Base-by-base conservation (phyloP, 2,888 invertebrate genomes). In the Zygaena filipendulae region DNA sequence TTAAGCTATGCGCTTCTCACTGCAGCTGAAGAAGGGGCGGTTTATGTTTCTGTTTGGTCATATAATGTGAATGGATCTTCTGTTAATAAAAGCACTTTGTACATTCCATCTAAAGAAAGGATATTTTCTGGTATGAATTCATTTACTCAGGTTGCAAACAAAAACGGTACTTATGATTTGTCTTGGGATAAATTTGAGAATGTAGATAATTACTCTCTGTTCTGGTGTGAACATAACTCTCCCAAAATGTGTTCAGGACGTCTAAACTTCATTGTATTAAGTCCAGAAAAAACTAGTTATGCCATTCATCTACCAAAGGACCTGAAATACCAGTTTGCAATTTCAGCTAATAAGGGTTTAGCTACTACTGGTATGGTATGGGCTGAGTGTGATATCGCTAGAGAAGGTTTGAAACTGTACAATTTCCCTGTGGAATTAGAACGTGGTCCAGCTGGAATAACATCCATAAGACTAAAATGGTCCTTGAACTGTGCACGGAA, bases 351-450 rank as follows among this genome's bases (percentile, higher is more conserved):
- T 49, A 85, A 84, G 21, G 63, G 71, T 0, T 59, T 59, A 3
- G 82, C 81, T 35, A 92, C 91, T 40, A 92, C 92, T 53, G 93
- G 93, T 1, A 91, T 94, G 88, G 82, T 87, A 7, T 93, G 93
- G 93, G 88, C 91, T 6, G 83, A 84, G 18, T 94, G 94, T 56
- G 74, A 75, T 25, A 77, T 79, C 45, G 71, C 75, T 20, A 71
- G 63, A 45, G 74, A 72, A 43, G 61, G 55, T 18, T 66, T 74
- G 36, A 60, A 58, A 20, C 82, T 88, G 87, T 39, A 83, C 85
- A 39, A 81, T 72, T 71, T 71, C 37, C 70, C 70, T 29, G 60
- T 70, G 2, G 55, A 55, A 39, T 49, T 77, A 14, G 45, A 52
- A 21, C 61, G 63, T 55, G 71, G 66, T 46, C 52, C 42, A 13